Base-by-base conservation (phyloP, 2,113 vertebrate genomes). In the Aegithalos caudatus region DNA sequence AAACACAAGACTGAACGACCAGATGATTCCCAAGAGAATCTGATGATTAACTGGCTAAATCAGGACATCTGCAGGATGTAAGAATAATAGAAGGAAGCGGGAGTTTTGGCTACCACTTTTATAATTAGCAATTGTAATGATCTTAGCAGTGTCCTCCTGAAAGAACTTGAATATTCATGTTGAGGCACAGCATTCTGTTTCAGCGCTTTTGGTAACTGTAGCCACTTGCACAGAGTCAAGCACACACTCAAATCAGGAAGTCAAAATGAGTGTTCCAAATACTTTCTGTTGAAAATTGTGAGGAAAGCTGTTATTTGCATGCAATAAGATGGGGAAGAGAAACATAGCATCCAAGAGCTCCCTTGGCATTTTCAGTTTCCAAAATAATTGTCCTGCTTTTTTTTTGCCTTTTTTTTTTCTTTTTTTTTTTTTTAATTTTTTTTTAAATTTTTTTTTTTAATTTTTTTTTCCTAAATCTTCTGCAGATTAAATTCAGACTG, bases 31-130 rank as follows among this genome's bases (percentile, higher is more conserved):
- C 83, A 54, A 88, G 96, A 95, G 88, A 94, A 71, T 96, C 78
- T 92, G 90, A 88, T 97, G 94, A 97, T 95, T 93, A 95, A 82
- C 84, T 94, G 88, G 95, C 96, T 95, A 94, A 93, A 92, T 97
- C 80, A 95, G 96, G 95, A 97, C 98, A 98, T 97, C 98, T 98
- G 97, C 97, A 98, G 97, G 97, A 98, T 97, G 96, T 95, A 86
- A 96, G 96, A 97, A 98, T 97, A 98, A 98, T 98, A 83, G 96
- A 95, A 97, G 97, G 97, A 98, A 98, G 88, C 51, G 3, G 74
- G 95, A 90, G 88, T 94, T 92, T 97, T 97, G 96, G 81, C 66
- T 96, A 92, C 67, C 50, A 86, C 62, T 74, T 96, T 97, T 98
- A 98, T 97, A 98, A 98, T 98, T 98, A 98, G 97, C 96, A 92